Percentiles rank a stretch among this genome's conserved stretches.
These are phyloP conservation scores for Didymodactylos carnosus DNA, from an alignment of 2,888 invertebrate species.

Conservation along the genomic window DNA sequence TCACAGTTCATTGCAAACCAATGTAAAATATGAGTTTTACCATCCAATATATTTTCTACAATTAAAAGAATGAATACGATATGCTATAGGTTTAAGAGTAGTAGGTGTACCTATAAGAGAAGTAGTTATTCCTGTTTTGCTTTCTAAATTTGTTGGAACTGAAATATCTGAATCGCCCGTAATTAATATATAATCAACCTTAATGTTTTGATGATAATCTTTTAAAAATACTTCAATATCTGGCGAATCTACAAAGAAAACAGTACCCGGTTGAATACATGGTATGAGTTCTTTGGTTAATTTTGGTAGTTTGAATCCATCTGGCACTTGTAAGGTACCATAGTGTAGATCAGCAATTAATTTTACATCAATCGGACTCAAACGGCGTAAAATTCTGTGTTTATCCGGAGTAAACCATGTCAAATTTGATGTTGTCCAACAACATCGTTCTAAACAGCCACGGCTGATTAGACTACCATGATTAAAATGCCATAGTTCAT, in stretches of 20 bases:
- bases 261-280: neutral
- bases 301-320: neutral
- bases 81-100: too few relatives aligned
- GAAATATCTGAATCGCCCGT: neutral
- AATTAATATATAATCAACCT: neutral
- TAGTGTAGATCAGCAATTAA: neutral
- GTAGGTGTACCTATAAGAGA: too few relatives aligned
- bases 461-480: too few relatives aligned
- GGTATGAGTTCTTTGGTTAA: neutral
- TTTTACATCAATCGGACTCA: neutral
- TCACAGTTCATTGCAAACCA: neutral
- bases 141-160: neutral
- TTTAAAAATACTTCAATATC: neutral
- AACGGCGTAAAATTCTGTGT: too few relatives aligned
- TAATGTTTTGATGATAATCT: neutral
- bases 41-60: neutral
- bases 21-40: neutral
- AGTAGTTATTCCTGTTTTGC: too few relatives aligned
- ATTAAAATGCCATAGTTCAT: too few relatives aligned
- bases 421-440: too few relatives aligned
- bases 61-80: neutral
- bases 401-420: too few relatives aligned
- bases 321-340: neutral
- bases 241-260: neutral
- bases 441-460: too few relatives aligned